phyloP scores from a whole-genome alignment of 2,113 vertebrate genomes.

The Daphoenositta chrysoptera region DNA sequence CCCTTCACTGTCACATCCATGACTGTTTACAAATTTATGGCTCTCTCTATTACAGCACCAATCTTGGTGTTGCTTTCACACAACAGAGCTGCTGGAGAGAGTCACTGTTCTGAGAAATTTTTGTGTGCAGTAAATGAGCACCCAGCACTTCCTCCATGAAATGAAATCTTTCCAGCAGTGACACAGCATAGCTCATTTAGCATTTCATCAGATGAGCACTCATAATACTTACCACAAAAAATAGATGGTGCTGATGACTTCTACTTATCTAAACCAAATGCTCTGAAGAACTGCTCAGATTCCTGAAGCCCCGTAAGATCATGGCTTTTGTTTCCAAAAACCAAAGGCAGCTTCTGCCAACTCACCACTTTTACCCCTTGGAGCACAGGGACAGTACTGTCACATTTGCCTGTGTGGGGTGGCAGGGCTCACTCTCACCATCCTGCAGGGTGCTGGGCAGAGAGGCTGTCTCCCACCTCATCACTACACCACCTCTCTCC shows the following conservation, averaged over 20 bases:
- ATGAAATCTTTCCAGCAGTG: background rate
- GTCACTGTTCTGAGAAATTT: background rate
- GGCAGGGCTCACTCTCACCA: rapidly evolving
- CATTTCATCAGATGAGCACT: background rate
- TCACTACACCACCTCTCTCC: background rate
- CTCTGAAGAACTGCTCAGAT: background rate
- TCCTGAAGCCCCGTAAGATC: background rate
- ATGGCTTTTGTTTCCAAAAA: background rate
- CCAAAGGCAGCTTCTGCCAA: background rate
- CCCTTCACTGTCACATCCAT: background rate
- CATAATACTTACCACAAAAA: background rate
- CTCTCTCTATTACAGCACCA: background rate
- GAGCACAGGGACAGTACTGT: background rate
- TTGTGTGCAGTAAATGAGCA: background rate
- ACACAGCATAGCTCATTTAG: background rate
- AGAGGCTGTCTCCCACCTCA: background rate
- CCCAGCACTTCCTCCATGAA: background rate
- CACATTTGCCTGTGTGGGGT: rapidly evolving
- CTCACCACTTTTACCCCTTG: background rate
- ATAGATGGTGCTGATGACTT: background rate
- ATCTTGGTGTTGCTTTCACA: background rate
- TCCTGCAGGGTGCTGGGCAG: rapidly evolving
- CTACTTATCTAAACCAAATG: background rate
- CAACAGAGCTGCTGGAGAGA: background rate
- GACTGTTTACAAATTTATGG: background rate